A percentile compares a stretch with the other conserved stretches of the same genome.
Evolutionary conservation across 2,888 invertebrate species (phyloP).

Genomic region (Oithona nana): DNA sequence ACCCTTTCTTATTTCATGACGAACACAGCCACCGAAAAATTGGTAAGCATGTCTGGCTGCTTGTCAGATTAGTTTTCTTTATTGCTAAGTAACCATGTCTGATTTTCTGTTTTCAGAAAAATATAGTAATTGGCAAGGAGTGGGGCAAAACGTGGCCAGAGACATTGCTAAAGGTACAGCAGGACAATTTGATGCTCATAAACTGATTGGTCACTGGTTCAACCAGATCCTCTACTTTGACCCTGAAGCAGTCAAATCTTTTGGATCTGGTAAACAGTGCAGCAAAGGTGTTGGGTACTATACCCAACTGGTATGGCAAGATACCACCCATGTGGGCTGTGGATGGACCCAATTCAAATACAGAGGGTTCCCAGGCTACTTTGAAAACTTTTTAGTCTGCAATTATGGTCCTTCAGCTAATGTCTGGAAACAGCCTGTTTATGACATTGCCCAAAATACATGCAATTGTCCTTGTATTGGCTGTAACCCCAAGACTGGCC

Average conservation of each 20-base stretch:
- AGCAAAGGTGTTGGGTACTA: conserved; percentile 12
- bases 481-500: conserved; percentile 8
- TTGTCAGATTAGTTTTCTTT: background rate
- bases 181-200: conserved; percentile 10
- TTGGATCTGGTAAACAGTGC: conserved; percentile 17
- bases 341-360: conserved; percentile 15
- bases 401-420: conserved; percentile 17
- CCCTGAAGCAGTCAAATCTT: conserved; percentile 11
- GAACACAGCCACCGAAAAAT: conserved; percentile 11
- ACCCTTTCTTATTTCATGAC: conserved; percentile 16
- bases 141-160: conserved; percentile 15
- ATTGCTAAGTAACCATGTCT: background rate
- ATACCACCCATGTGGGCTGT: conserved; percentile 16
- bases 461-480: conserved; percentile 14
- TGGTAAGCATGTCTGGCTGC: background rate
- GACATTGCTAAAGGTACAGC: conserved; percentile 8
- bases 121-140: conserved; percentile 15
- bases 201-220: conserved; percentile 15
- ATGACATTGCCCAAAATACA: conserved; percentile 4
- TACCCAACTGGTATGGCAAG: conserved; percentile 15
- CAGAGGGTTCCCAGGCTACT: conserved; percentile 9
- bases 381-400: conserved; percentile 13
- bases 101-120: conserved; percentile 6
- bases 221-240: conserved; percentile 12
- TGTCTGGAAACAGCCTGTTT: conserved; percentile 15